phyloP scores from a whole-genome alignment of 2,113 vertebrate genomes.

The Laticauda laticaudata region DNA sequence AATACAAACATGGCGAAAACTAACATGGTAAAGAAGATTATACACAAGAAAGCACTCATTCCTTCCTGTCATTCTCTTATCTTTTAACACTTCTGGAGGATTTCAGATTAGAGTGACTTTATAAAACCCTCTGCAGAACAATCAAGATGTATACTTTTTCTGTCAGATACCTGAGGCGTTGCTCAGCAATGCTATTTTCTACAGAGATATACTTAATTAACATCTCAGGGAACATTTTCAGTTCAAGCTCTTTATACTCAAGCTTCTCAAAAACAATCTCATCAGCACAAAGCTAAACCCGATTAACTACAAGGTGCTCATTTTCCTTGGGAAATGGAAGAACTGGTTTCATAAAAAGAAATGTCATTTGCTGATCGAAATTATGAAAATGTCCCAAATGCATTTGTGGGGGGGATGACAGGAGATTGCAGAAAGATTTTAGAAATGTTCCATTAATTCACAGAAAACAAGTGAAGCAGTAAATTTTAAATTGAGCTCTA shows the following conservation, averaged over 20 bases:
- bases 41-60: background rate
- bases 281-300: background rate
- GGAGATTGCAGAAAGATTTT: background rate
- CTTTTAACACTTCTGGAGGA: background rate
- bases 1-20: background rate
- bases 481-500: background rate
- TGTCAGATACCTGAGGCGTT: background rate
- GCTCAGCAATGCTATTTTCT: background rate
- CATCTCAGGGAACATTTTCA: background rate
- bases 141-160: background rate
- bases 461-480: background rate
- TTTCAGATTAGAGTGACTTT: background rate
- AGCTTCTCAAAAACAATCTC: background rate
- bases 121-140: background rate
- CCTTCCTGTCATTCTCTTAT: background rate
- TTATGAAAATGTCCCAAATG: background rate
- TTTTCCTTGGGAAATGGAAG: background rate
- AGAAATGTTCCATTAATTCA: background rate
- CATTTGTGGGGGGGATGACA: too few species aligned
- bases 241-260: background rate
- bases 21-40: background rate
- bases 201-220: background rate
- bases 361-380: background rate
- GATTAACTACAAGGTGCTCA: background rate
- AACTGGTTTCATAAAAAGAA: background rate